Percentiles rank a stretch among this genome's conserved stretches.
These are phyloP conservation scores for Tragelaphus buxtoni DNA, from an alignment of 2,113 vertebrate genomes.

Conservation along the genomic window DNA sequence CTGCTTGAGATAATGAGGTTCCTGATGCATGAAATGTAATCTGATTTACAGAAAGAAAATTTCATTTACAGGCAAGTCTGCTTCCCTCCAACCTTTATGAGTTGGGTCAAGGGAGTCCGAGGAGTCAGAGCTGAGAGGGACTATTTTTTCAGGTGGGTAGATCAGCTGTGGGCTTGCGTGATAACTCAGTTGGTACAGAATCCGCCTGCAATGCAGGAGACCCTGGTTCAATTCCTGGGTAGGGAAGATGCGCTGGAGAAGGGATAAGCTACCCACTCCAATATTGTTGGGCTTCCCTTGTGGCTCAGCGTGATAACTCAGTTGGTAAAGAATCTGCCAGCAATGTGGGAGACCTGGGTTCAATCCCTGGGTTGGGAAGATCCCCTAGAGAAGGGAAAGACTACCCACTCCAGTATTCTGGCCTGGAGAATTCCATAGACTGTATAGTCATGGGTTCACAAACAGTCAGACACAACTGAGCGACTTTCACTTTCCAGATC, in stretches of 20 bases:
- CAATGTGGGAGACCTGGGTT: background rate
- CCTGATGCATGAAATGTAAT: constrained; percentile 15
- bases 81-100: background rate
- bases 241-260: background rate
- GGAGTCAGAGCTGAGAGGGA: background rate
- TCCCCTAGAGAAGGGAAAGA: background rate
- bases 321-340: background rate
- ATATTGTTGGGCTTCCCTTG: background rate
- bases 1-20: constrained; percentile 27
- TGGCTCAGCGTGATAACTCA: background rate
- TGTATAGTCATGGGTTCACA: background rate
- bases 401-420: background rate
- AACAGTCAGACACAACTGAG: background rate
- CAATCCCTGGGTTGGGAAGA: background rate
- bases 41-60: constrained; percentile 36
- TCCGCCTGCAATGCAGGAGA: background rate
- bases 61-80: constrained; percentile 2
- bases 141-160: background rate
- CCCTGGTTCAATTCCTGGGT: background rate
- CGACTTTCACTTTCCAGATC: background rate
- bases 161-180: background rate
- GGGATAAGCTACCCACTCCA: background rate
- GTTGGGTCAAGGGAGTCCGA: background rate
- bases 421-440: background rate
- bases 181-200: background rate